phyloP scores from a whole-genome alignment of 2,797 vertebrate genomes.

The Hozukius guyotensis region DNA sequence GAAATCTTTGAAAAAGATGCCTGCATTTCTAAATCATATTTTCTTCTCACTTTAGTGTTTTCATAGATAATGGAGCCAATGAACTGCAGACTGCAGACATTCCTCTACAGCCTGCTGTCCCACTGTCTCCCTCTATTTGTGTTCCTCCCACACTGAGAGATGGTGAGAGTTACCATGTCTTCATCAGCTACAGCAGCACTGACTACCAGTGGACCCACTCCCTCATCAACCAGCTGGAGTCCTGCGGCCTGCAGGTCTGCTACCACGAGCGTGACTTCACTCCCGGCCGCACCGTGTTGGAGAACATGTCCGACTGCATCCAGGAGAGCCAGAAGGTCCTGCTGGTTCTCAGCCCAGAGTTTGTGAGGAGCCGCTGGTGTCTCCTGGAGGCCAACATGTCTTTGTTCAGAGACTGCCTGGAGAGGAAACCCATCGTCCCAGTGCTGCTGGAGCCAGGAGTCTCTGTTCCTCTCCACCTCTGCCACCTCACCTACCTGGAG shows the following conservation, averaged over 20 bases:
- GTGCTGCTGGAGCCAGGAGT: slow-evolving; percentile 70
- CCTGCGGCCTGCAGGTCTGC: slow-evolving; percentile 55
- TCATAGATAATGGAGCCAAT: slow-evolving; percentile 14
- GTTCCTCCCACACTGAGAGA: slow-evolving; percentile 45
- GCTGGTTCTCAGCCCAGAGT: slow-evolving; percentile 76
- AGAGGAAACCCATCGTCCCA: slow-evolving; percentile 71
- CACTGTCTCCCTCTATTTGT: background rate
- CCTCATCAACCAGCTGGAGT: slow-evolving; percentile 67
- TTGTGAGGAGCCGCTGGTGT: slow-evolving; percentile 80
- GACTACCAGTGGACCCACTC: slow-evolving; percentile 61
- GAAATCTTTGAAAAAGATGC: background rate
- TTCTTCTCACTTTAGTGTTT: background rate
- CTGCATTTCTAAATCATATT: background rate
- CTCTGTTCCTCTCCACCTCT: slow-evolving; percentile 70
- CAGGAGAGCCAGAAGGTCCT: slow-evolving; percentile 79
- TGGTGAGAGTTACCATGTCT: slow-evolving; percentile 68
- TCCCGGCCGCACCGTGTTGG: slow-evolving; percentile 70
- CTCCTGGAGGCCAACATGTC: slow-evolving; percentile 80
- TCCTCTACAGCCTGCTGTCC: background rate
- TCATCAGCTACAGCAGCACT: slow-evolving; percentile 75
- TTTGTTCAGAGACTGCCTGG: slow-evolving; percentile 73
- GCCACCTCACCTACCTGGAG: slow-evolving; percentile 79
- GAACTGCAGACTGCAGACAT: background rate
- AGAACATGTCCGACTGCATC: slow-evolving; percentile 77
- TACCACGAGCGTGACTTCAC: slow-evolving; percentile 76